Base-by-base conservation (phyloP, 2,888 invertebrate genomes). In the Camptogramma bilineatum region DNA sequence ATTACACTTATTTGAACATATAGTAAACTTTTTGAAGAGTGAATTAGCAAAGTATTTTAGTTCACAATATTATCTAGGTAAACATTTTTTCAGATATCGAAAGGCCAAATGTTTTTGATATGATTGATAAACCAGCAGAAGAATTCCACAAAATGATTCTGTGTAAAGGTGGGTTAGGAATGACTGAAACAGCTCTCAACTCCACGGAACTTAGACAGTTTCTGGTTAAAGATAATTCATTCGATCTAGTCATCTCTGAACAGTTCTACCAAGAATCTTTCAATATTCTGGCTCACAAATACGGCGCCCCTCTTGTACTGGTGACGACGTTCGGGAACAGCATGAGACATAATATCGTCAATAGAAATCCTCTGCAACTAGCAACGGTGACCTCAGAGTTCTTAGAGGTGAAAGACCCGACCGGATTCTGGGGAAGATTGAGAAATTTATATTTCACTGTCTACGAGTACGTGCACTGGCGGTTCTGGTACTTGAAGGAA, bases 401-500 rank as follows among this genome's bases (percentile, higher is more conserved):
- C 70, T 68, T 90, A n/a, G 76, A 80, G 9, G 50, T 90, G 2
- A 79, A 84, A 44, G 86, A 93, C 0, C 94, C 94, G 21, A 93
- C 94, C 83, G 93, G 83, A 44, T 94, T 96, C 68, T 79, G 82
- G 73, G 89, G 81, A 18, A 82, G 95, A 68, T 50, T 94, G 0
- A 77, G 86, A 21, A 95, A 95, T 74, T 82, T 93, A 0, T 91
- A 90, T 52, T 89, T 88, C 60, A 82, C 85, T 0, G 47, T 78
- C 0, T 92, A 91, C 39, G 93, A 93, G 67, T 89, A 83, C 57
- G 50, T 88, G 31, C 85, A 87, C 81, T 92, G 90, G 88, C 85
- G 76, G 52, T 87, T 78, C 67, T 87, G 86, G 83, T 90, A 84
- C 71, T 73, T 93, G 52, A 80, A 80, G 8, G 77, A 84, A 61